Evolutionary conservation across 1,140 invertebrate genomes (phyloP), one percentile per base, ranked within the genome.

Genomic region (Antheraea pernyi): DNA sequence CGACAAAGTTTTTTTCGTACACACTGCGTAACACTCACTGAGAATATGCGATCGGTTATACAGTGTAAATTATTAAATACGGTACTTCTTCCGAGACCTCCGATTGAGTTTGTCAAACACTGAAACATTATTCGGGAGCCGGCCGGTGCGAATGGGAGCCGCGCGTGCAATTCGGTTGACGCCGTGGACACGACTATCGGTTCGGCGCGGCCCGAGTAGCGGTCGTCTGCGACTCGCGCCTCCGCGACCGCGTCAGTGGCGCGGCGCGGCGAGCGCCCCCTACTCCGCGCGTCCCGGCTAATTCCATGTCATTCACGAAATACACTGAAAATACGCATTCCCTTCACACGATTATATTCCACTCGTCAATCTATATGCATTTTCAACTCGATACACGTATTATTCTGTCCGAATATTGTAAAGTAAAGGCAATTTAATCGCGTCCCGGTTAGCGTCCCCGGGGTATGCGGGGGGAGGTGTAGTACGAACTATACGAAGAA

Each of bases 1-100:
- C 90, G 88, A 92, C 84, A 85, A 91, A 92, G 88, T 92, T 92
- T 92, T 92, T 92, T 92, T 77, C 90, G 85, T 86, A 92, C 90
- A 85, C 90, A 92, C 88, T 92, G 90, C 83, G 90, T 89, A 83
- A 92, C 90, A 92, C 88, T 89, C 88, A 91, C 90, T 91, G 88
- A 91, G 84, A 91, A 90, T 90, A 89, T 91, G 90, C 85, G 82
- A 78, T 84, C 84, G 84, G 86, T 86, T 89, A 84, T 85, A 88
- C 86, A 87, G 84, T 87, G 89, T 88, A 91, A 89, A 90, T 89
- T 83, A 79, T 75, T 90, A 86, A 89, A 88, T 85, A 89, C 82
- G 84, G 82, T 89, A 91, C 90, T 90, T 90, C 90, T 90, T 86
- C 90, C 90, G 84, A 87, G 85, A 91, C 88, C 88, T 89, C 90